These are phyloP conservation scores for Genyomyrus donnyi DNA, from an alignment of 2,113 vertebrate species.

Conservation along the genomic window DNA sequence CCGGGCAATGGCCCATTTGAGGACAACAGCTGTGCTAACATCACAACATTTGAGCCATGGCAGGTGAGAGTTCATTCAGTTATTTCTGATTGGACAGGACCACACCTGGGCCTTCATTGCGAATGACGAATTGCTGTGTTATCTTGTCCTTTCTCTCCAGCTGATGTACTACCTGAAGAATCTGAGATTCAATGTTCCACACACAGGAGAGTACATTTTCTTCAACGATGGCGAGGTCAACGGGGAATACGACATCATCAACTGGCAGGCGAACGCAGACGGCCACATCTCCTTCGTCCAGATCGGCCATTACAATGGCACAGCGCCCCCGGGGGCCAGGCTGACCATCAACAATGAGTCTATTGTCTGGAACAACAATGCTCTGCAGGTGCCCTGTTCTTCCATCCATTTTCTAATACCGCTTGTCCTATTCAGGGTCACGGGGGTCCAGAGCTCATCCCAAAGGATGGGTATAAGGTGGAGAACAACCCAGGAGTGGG, in stretches of 20 bases:
- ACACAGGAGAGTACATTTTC: slow-evolving; percentile 54
- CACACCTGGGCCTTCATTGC: background rate
- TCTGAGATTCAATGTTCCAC: slow-evolving; percentile 55
- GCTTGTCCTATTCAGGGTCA: no score
- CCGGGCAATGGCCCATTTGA: slow-evolving; percentile 55
- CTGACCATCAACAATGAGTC: slow-evolving; percentile 52
- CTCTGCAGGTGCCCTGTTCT: slow-evolving; percentile 43
- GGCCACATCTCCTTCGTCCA: slow-evolving; percentile 55
- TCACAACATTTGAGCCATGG: slow-evolving; percentile 70
- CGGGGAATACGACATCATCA: slow-evolving; percentile 69
- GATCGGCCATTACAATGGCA: slow-evolving; percentile 59
- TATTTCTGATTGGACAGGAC: background rate
- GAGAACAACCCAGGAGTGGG: no score
- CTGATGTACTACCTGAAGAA: slow-evolving; percentile 72
- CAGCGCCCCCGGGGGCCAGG: slow-evolving; percentile 29
- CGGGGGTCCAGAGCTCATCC: no score
- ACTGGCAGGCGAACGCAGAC: slow-evolving; percentile 61
- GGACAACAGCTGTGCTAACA: slow-evolving; percentile 50
- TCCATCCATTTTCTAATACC: background rate
- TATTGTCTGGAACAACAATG: slow-evolving; percentile 66
- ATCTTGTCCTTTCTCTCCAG: slow-evolving; percentile 39
- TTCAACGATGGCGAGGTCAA: slow-evolving; percentile 59
- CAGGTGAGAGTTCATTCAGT: slow-evolving; percentile 48
- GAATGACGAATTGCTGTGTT: background rate
- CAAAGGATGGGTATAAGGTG: no score